These are phyloP conservation scores for Clarias laeviceps DNA, from an alignment of 2,797 vertebrate species.

Conservation along the genomic window DNA sequence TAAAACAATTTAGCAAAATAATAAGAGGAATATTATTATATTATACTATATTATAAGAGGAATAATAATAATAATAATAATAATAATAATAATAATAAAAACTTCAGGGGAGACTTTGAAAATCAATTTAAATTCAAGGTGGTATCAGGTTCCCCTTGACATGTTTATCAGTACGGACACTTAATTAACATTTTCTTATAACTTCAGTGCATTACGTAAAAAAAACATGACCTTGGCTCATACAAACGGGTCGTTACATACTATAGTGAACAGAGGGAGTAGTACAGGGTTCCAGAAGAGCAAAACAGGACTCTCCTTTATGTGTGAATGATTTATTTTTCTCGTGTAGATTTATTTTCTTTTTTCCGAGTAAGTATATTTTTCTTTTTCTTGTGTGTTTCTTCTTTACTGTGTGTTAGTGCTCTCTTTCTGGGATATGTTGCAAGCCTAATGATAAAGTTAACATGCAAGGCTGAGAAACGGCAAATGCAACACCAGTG, in stretches of 20 bases:
- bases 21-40: no score
- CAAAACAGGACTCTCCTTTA: no score
- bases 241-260: not conserved
- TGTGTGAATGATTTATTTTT: no score
- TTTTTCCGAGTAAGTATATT: no score
- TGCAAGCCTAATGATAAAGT: no score
- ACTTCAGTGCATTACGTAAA: conserved; percentile 4
- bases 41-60: not conserved
- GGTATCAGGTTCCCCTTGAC: not conserved
- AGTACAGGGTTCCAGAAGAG: not conserved
- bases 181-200: not conserved
- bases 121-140: not conserved
- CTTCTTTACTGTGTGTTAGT: no score
- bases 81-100: not conserved
- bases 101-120: not conserved
- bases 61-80: not conserved
- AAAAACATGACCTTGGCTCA: conserved; percentile 16
- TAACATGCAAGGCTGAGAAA: no score
- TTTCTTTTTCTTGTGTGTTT: no score
- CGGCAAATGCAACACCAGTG: no score
- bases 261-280: not conserved
- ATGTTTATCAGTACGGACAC: not conserved
- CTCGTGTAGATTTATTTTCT: no score
- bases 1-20: no score
- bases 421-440: no score